Percentiles rank a stretch among this genome's conserved stretches.
phyloP scores from a whole-genome alignment of 2,888 invertebrate species.

The Cetonia aurata region DNA sequence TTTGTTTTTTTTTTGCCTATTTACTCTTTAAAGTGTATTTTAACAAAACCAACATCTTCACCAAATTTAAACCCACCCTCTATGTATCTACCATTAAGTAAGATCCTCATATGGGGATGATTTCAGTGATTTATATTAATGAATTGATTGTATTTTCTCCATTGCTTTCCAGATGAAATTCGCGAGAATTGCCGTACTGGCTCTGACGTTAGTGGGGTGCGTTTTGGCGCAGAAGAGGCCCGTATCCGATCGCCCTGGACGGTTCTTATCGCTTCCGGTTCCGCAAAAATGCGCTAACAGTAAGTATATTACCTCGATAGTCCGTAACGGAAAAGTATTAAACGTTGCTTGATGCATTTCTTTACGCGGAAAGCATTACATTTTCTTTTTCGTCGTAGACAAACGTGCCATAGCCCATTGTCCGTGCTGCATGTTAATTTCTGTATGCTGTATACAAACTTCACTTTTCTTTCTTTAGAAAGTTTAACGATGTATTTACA shows the following conservation, averaged over 20 bases:
- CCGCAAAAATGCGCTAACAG: conserved; percentile 87
- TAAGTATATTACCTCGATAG: conserved; percentile 70
- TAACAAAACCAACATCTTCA: no score
- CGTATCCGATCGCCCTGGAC: conserved; percentile 81
- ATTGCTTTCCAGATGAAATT: conserved; percentile 72
- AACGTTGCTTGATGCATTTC: conserved; percentile 3
- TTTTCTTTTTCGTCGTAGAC: no score
- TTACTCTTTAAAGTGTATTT: no score
- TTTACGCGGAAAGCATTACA: neutral
- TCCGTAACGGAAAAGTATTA: no score
- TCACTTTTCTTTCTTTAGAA: conserved; percentile 32
- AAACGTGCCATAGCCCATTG: neutral
- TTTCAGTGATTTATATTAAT: no score
- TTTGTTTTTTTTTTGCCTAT: no score
- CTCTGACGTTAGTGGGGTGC: conserved; percentile 70
- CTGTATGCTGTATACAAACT: neutral
- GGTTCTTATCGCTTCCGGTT: conserved; percentile 85
- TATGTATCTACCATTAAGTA: no score
- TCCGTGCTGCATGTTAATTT: conserved; percentile 4
- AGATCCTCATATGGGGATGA: no score
- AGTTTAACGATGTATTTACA: neutral
- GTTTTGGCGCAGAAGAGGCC: conserved; percentile 73
- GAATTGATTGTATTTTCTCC: no score
- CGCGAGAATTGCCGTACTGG: conserved; percentile 73
- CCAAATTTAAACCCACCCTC: no score